Conservation (phyloP, 2,797 vertebrate genomes). For the Percopsis omiscomaycus region DNA sequence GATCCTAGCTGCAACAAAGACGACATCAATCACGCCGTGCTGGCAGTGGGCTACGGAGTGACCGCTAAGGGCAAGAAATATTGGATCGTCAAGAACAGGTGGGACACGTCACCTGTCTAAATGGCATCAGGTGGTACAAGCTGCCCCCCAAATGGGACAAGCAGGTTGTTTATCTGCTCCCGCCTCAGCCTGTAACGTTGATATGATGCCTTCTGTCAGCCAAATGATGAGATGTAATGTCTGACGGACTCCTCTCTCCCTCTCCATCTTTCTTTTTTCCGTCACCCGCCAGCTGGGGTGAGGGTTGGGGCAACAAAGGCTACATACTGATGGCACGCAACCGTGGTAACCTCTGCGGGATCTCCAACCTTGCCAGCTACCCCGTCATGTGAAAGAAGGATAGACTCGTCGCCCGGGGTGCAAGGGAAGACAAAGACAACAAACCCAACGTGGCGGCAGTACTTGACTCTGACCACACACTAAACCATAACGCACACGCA, state of each 20-base stretch:
- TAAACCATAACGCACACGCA: background rate
- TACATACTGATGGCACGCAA: conserved; percentile 82
- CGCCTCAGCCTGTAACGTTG: background rate
- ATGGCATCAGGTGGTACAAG: conserved; percentile 45
- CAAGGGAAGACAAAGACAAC: conserved; percentile 3
- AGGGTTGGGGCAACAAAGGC: conserved; percentile 77
- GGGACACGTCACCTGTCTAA: conserved; percentile 7
- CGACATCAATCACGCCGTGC: conserved; percentile 89
- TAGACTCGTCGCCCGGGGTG: background rate
- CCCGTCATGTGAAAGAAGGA: conserved; percentile 70
- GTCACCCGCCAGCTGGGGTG: conserved; percentile 75
- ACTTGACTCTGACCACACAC: background rate
- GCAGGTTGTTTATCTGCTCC: background rate
- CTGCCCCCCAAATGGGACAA: conserved; percentile 15
- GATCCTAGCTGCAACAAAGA: conserved; percentile 84
- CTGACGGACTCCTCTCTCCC: conserved; percentile 12
- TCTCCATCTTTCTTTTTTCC: background rate
- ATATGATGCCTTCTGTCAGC: conserved; percentile 21
- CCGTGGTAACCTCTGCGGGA: conserved; percentile 81
- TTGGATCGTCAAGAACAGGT: conserved; percentile 99
- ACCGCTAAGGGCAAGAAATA: conserved; percentile 84
- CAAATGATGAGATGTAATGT: conserved; percentile 7
- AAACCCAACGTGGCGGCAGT: background rate
- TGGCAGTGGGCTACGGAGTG: conserved; percentile 89
- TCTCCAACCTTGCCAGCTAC: conserved; percentile 80